phyloP scores from a whole-genome alignment of 2,113 vertebrate species.

The Myotis lucifugus region DNA sequence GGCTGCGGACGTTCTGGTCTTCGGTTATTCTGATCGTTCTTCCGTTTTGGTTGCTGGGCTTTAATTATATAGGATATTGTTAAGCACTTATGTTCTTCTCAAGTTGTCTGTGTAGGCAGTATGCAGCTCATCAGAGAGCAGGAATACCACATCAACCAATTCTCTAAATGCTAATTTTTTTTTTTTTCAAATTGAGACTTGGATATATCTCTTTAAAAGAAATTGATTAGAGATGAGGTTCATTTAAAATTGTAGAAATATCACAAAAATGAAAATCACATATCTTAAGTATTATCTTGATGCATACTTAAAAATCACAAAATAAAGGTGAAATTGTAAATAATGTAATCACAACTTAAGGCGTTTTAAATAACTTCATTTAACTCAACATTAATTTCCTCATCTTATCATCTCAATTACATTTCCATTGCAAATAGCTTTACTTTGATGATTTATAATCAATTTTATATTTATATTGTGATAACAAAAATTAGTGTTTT shows the following conservation, averaged over 20 bases:
- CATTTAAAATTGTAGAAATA: conserved; percentile 46
- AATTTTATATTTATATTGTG: conserved; percentile 78
- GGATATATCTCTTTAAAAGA: not conserved
- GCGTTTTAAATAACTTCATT: conserved; percentile 77
- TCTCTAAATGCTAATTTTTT: not conserved
- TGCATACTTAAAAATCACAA: conserved; percentile 65
- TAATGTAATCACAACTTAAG: conserved; percentile 70
- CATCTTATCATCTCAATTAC: conserved; percentile 75
- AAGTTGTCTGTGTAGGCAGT: not conserved
- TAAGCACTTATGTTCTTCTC: not conserved
- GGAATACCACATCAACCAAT: not conserved
- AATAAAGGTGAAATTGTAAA: conserved; percentile 70
- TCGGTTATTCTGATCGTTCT: no score
- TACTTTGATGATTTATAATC: conserved; percentile 73
- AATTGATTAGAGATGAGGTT: not conserved
- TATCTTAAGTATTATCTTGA: conserved; percentile 48
- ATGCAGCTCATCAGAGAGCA: not conserved
- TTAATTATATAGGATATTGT: not conserved
- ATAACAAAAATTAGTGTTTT: conserved; percentile 68
- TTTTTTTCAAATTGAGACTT: not conserved
- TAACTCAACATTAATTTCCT: conserved; percentile 77
- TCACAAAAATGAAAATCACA: not conserved
- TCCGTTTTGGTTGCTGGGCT: no score
- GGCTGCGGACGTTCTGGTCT: no score
- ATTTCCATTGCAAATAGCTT: conserved; percentile 83